Conservation (phyloP, 2,888 invertebrate genomes). For the Acanthopleura granulata region DNA sequence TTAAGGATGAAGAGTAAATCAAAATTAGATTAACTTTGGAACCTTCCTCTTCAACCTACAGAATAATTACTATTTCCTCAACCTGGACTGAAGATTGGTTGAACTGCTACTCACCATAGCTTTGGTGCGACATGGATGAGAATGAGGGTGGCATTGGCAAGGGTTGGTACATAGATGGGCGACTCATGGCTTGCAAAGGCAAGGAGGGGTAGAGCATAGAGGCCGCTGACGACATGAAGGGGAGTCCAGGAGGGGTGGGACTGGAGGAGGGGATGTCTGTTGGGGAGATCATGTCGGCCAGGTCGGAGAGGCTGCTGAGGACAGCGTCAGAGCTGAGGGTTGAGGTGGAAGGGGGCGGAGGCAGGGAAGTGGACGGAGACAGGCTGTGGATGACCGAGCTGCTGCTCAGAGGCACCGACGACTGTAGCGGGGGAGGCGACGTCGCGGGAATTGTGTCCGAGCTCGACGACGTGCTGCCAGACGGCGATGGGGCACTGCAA, state of each 20-base stretch:
- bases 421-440: neutral
- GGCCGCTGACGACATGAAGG: neutral
- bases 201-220: neutral
- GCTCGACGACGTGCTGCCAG: neutral
- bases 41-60: too few species aligned
- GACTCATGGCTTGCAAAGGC: neutral
- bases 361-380: neutral
- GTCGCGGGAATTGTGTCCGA: slow-evolving; percentile 2
- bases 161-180: too few species aligned
- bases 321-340: neutral
- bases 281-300: slow-evolving; percentile 10
- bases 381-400: neutral
- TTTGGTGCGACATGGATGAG: neutral
- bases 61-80: too few species aligned
- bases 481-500: neutral
- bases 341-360: neutral
- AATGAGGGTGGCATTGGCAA: neutral
- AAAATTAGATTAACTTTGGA: too few species aligned
- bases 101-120: neutral
- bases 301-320: neutral
- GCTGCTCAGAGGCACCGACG: neutral
- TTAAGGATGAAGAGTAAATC: too few species aligned
- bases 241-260: neutral
- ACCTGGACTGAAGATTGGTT: too few species aligned
- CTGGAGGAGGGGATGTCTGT: neutral